Evolutionary conservation across 2,888 invertebrate genomes (phyloP).

Genomic region (Nysson spinosus): DNA sequence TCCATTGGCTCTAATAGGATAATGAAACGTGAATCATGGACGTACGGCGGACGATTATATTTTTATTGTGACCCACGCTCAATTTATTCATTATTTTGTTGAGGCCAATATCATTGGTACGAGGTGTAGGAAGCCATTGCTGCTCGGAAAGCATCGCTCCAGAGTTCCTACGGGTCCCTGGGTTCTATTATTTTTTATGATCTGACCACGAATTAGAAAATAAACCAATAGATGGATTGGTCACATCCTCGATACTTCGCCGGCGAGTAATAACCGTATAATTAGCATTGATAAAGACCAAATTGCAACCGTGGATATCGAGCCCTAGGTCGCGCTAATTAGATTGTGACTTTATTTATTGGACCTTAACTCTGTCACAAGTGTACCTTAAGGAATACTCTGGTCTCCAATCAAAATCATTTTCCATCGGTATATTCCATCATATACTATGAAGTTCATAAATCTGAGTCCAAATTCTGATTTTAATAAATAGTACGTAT

Average conservation of each 20-base stretch:
- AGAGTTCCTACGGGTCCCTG: slow-evolving; percentile 42
- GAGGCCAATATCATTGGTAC: slow-evolving; percentile 73
- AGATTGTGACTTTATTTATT: neutral
- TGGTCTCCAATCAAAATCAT: too few relatives aligned
- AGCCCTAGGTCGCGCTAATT: neutral
- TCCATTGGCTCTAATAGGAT: slow-evolving; percentile 73
- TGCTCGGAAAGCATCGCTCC: slow-evolving; percentile 54
- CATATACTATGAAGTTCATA: too few relatives aligned
- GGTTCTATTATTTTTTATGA: slow-evolving; percentile 39
- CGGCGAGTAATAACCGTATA: slow-evolving; percentile 13
- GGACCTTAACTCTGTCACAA: neutral
- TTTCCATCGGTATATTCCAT: too few relatives aligned
- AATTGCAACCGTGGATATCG: slow-evolving; percentile 1
- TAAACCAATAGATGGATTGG: slow-evolving; percentile 32
- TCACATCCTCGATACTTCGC: slow-evolving; percentile 30
- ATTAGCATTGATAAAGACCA: slow-evolving; percentile 12
- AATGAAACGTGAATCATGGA: slow-evolving; percentile 73
- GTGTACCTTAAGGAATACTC: too few relatives aligned
- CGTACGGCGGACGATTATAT: slow-evolving; percentile 71
- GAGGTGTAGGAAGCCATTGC: slow-evolving; percentile 63
- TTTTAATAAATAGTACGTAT: too few relatives aligned
- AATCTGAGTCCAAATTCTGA: too few relatives aligned
- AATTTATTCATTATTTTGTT: slow-evolving; percentile 75
- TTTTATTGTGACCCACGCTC: slow-evolving; percentile 70
- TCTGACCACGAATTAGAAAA: slow-evolving; percentile 36